These are phyloP conservation scores for Cossypha caffra DNA, from an alignment of 2,797 vertebrate genomes.

Conservation along the genomic window DNA sequence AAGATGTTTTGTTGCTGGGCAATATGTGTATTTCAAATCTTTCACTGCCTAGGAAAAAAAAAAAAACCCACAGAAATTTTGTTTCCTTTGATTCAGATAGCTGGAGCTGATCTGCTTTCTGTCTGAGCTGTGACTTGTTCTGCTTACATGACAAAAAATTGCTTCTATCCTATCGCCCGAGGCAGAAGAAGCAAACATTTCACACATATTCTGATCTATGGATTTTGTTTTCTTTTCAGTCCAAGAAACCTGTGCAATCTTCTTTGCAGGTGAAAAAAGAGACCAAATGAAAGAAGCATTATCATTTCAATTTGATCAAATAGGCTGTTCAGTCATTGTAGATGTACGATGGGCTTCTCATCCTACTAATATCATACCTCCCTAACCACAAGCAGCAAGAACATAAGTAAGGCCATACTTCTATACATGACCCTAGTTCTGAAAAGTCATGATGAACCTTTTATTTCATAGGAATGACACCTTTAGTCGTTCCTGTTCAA, in stretches of 20 bases:
- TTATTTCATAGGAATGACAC: not conserved
- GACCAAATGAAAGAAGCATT: not conserved
- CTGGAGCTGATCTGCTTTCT: not conserved
- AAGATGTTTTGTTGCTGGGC: not conserved
- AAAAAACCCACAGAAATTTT: not conserved
- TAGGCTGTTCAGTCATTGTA: not conserved
- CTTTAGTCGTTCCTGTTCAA: not conserved
- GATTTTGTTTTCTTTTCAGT: not conserved
- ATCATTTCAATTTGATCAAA: not conserved
- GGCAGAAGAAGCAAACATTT: not conserved
- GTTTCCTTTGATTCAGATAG: not conserved
- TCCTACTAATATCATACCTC: too few species aligned
- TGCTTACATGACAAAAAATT: not conserved
- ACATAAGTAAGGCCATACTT: not conserved
- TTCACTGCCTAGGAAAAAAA: not conserved
- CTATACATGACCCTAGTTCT: not conserved
- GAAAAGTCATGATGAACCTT: not conserved
- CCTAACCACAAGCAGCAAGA: not conserved
- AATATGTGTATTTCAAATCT: not conserved
- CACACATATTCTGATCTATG: rapidly evolving
- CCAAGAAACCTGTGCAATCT: not conserved
- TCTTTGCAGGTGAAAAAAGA: not conserved
- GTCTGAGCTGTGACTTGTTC: not conserved
- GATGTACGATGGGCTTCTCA: not conserved
- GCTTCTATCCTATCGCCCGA: not conserved